Percentiles rank a stretch among this genome's conserved stretches.
Conservation (phyloP, 2,797 vertebrate species). For the Choloepus didactylus region DNA sequence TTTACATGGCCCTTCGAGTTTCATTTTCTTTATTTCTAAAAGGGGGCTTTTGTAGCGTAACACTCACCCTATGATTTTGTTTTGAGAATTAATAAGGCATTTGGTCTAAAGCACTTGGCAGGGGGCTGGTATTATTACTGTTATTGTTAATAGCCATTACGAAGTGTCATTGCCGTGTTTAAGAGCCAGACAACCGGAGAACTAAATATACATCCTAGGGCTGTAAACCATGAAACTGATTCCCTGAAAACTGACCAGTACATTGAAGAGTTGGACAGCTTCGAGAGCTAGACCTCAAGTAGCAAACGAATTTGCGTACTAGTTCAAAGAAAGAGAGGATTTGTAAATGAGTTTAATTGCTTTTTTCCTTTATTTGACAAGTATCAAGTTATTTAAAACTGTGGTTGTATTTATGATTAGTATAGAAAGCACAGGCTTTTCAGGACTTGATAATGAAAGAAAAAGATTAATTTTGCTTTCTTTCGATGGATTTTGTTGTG, state of each 20-base stretch:
- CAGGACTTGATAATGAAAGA: neutral
- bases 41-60: neutral
- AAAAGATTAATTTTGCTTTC: constrained; percentile 15
- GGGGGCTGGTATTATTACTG: neutral
- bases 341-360: neutral
- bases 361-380: neutral
- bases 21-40: neutral
- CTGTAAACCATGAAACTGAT: neutral
- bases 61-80: neutral
- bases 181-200: neutral
- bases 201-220: neutral
- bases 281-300: neutral
- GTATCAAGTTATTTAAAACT: neutral
- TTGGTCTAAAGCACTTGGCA: neutral
- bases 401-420: neutral
- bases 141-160: neutral
- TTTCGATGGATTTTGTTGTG: neutral
- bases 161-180: neutral
- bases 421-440: neutral
- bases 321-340: neutral
- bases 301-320: rapidly evolving
- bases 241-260: too few relatives aligned
- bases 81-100: neutral
- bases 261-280: neutral
- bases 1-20: neutral